Base-by-base conservation (phyloP, 2,888 invertebrate genomes). In the Stenurella melanura region DNA sequence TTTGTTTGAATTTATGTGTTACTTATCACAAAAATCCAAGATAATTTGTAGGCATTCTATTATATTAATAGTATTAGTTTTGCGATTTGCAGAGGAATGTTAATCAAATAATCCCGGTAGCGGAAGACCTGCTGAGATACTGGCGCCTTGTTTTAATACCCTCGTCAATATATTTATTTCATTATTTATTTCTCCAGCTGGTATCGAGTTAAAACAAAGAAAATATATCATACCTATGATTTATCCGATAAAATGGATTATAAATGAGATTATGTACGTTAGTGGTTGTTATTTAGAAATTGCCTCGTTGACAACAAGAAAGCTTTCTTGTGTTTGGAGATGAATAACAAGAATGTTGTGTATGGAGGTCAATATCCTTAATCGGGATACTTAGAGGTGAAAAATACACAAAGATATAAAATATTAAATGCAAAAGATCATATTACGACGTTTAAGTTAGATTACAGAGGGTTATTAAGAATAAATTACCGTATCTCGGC, bases 161-260 rank as follows among this genome's bases (percentile, higher is more conserved):
- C 50, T n/a, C 1, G n/a, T 50, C 50, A n/a, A n/a, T 50, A 50
- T n/a, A 50, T n/a, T 15, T 50, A 11, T n/a, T 15, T 42, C 50
- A 50, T 50, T 50, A 50, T 50, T 50, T 50, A 50, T 50, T 50
- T n/a, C n/a, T 15, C 50, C 50, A n/a, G 50, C 50, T 50, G 50
- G 50, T 6, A n/a, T n/a, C 15, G 4, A 15, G 5, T 50, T 50
- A 12, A n/a, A 7, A n/a, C 15, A n/a, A 15, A 5, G 50, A 7
- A 50, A 50, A n/a, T n/a, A 15, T 50, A 42, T 11, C 50, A 12
- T 50, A 50, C 50, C 50, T 50, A 50, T 50, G n/a, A 50, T 50
- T n/a, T 50, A 42, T 42, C 42, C 12, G n/a, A 34, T n/a, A 15
- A 50, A n/a, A 50, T 50, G 15, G 15, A 42, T 50, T 50, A 50